A percentile compares a stretch with the other conserved stretches of the same genome.
Evolutionary conservation across 2,888 invertebrate species (phyloP).

Genomic region (Seira musarum): DNA sequence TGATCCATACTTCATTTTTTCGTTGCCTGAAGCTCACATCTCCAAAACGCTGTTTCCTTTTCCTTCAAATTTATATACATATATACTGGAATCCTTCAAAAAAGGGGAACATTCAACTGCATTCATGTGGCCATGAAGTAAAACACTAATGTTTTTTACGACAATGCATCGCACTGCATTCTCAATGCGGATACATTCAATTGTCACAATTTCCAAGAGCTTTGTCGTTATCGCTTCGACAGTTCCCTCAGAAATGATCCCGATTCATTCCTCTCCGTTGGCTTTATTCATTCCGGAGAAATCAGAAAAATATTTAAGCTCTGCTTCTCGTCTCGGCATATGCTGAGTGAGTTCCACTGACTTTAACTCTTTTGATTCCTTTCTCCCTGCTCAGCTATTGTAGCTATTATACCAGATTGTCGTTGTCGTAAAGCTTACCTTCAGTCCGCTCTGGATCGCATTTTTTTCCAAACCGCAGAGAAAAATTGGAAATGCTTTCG

Average conservation of each 20-base stretch:
- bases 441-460: too few relatives aligned
- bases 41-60: too few relatives aligned
- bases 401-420: conserved; percentile 16
- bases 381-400: not conserved
- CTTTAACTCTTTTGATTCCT: conserved; percentile 7
- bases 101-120: too few relatives aligned
- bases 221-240: conserved; percentile 8
- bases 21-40: too few relatives aligned
- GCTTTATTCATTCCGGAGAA: not conserved
- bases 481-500: not conserved
- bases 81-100: too few relatives aligned
- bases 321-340: not conserved
- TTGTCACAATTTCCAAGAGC: not conserved
- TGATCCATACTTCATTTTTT: too few relatives aligned
- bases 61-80: too few relatives aligned
- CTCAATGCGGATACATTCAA: not conserved
- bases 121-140: too few relatives aligned
- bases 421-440: conserved; percentile 26
- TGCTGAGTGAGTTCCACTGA: too few relatives aligned
- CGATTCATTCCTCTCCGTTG: conserved; percentile 4
- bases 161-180: not conserved
- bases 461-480: not conserved
- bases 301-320: not conserved
- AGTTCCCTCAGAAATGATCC: not conserved
- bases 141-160: not conserved